Evolutionary conservation across 2,888 invertebrate genomes (phyloP), one percentile per base, ranked within the genome.

Genomic region (Eupithecia abbreviata): DNA sequence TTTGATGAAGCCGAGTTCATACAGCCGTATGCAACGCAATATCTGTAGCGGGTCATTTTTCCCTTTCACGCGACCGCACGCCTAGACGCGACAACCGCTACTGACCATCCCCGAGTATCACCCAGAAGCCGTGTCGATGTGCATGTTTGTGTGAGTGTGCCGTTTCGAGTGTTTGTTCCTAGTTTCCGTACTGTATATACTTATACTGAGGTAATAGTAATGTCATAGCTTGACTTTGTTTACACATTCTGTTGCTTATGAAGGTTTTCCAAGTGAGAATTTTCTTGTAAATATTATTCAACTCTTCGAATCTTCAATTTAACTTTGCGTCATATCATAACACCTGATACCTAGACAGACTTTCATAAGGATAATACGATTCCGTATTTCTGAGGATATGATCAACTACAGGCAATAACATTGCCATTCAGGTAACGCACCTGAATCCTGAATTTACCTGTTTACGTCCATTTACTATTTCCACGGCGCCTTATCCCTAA

Each of bases 231-330:
- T 66, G 62, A 70, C 67, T 71, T 74, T 71, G 71, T 77, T 73
- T 77, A 77, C 77, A 45, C 71, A 45, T 67, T 51, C 68, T 71
- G 71, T 67, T 67, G 55, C 68, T 68, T 72, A 65, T 65, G 43
- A 18, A 71, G 70, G 65, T 70, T 73, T 72, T 71, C 69, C 18
- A 65, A 5, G 43, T 45, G 47, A 62, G 62, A 72, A 15, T 62
- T 18, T 65, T 65, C 65, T 65, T 30, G 51, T 15, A 51, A 51
- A 51, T 51, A 15, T 51, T 51, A 51, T 51, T 51, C 3, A 47
- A 1, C 47, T 47, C 12, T 10, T 10, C 47, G 47, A 47, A 47
- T 12, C 47, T 47, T 12, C 10, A 12, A 9, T 4, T 51, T 51
- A 15, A 15, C 51, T 3, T 51, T 15, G 51, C 51, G 0, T 51